phyloP scores from a whole-genome alignment of 2,797 vertebrate species.

The Petrocephalus sullivani region DNA sequence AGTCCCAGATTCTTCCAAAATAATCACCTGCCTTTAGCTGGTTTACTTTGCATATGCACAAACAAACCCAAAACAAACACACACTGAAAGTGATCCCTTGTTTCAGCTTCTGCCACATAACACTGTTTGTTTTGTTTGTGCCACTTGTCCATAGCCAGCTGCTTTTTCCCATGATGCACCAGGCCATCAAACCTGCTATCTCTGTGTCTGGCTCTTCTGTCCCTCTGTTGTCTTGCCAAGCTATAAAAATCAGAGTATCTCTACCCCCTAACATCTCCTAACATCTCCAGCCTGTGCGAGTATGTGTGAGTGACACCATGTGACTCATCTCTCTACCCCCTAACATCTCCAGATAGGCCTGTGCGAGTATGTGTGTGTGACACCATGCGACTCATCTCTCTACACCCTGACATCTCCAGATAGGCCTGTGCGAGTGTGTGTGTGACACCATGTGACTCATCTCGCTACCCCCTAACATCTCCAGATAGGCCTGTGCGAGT shows the following conservation, averaged over 20 bases:
- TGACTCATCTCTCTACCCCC: neutral
- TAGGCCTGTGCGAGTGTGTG: no score
- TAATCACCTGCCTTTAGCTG: neutral
- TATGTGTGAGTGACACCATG: neutral
- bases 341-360: no score
- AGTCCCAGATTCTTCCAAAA: neutral
- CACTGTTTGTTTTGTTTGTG: neutral
- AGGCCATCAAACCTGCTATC: neutral
- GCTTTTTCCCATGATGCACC: neutral
- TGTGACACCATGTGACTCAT: no score
- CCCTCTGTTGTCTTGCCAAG: neutral
- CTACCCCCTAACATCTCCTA: no score
- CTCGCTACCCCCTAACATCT: no score
- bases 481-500: no score
- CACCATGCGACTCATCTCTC: no score
- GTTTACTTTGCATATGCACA: neutral
- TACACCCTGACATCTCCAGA: no score
- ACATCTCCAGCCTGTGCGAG: no score
- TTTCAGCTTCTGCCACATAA: neutral
- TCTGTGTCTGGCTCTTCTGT: neutral
- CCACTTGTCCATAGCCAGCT: neutral
- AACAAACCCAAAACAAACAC: neutral
- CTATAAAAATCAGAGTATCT: neutral
- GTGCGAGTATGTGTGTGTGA: no score
- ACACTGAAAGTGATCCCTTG: neutral